Conservation (phyloP, 2,888 invertebrate genomes). For the Ectropis crepuscularia region DNA sequence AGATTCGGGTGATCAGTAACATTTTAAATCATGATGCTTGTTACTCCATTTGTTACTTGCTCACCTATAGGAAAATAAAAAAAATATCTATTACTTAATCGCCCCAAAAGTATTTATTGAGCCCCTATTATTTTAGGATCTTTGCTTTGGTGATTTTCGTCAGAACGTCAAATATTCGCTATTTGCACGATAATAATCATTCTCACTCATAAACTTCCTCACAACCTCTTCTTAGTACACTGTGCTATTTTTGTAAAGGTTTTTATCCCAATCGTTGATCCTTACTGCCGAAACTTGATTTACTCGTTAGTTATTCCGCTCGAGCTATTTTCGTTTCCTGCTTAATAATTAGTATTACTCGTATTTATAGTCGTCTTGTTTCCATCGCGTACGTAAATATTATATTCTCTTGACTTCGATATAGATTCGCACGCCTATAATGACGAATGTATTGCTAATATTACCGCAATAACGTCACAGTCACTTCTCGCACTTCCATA, state of each 20-base stretch:
- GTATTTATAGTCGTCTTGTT: conserved; percentile 5
- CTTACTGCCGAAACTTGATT: background rate
- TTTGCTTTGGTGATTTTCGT: too few species aligned
- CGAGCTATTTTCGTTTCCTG: conserved; percentile 7
- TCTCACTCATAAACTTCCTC: too few species aligned
- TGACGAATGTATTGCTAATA: conserved; percentile 6
- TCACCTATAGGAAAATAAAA: too few species aligned
- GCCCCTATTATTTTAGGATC: too few species aligned
- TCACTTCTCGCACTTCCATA: background rate
- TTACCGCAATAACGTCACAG: background rate
- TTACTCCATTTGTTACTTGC: too few species aligned
- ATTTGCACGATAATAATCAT: too few species aligned
- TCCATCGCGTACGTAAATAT: background rate
- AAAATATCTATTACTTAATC: too few species aligned
- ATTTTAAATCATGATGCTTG: too few species aligned
- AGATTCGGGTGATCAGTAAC: too few species aligned
- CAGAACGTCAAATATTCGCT: too few species aligned
- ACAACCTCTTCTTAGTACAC: too few species aligned
- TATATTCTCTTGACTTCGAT: background rate
- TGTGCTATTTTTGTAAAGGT: background rate
- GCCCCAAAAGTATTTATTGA: too few species aligned
- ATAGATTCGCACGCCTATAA: background rate
- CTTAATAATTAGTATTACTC: background rate
- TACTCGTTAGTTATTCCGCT: background rate
- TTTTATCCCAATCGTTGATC: conserved; percentile 1